Conservation (phyloP, 2,888 invertebrate genomes). For the Temnothorax unifasciatus region DNA sequence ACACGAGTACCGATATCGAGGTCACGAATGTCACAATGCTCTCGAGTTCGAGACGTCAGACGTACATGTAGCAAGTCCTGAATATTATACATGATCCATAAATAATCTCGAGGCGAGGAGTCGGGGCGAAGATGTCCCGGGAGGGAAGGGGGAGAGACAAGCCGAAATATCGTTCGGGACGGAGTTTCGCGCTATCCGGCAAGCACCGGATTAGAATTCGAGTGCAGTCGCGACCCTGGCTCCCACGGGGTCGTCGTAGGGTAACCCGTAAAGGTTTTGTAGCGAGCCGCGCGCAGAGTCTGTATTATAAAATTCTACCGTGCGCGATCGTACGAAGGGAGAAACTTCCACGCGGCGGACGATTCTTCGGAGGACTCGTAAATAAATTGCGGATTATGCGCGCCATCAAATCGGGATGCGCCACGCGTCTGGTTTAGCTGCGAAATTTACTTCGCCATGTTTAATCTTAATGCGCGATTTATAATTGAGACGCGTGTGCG, state of each 20-base stretch:
- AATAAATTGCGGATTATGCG: conserved; percentile 75
- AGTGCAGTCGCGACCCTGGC: conserved; percentile 69
- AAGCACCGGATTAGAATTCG: conserved; percentile 75
- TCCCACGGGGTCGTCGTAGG: conserved; percentile 65
- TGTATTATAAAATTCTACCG: conserved; percentile 36
- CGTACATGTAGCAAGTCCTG: conserved; percentile 48
- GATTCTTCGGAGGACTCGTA: conserved; percentile 68
- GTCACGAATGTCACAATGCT: conserved; percentile 11
- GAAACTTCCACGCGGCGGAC: conserved; percentile 33
- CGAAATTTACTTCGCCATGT: not conserved
- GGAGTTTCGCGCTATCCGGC: conserved; percentile 31
- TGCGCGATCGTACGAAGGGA: conserved; percentile 36
- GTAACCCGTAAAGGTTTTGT: conserved; percentile 58
- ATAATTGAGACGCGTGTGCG: not conserved
- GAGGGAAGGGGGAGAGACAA: conserved; percentile 34
- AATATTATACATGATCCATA: conserved; percentile 70
- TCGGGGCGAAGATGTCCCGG: conserved; percentile 57
- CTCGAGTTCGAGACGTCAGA: not conserved
- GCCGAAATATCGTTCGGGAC: conserved; percentile 73
- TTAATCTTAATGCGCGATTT: not conserved
- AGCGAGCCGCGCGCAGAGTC: conserved; percentile 47
- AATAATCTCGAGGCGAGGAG: conserved; percentile 69
- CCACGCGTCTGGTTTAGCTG: not conserved
- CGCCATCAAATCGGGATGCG: not conserved
- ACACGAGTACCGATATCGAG: conserved; percentile 1